Conservation (phyloP, 2,888 invertebrate species). For the Lasioglossum oenotherae region DNA sequence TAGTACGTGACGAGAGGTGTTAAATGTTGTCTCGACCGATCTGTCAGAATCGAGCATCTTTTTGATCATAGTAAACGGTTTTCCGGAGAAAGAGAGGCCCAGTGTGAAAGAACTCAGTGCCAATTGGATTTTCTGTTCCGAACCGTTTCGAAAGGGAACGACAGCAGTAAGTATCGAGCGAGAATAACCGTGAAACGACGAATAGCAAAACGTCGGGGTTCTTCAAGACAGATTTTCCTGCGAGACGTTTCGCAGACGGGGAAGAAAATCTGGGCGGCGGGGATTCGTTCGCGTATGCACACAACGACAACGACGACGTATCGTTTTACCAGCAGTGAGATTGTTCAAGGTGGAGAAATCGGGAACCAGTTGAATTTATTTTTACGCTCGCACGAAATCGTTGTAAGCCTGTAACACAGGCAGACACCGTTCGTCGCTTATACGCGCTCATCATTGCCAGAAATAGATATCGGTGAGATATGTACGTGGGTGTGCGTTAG, state of each 20-base stretch:
- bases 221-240: conserved; percentile 16
- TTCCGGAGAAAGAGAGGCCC: background rate
- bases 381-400: conserved; percentile 70
- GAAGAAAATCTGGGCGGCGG: conserved; percentile 26
- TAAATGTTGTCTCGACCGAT: conserved; percentile 54
- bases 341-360: conserved; percentile 17
- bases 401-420: conserved; percentile 51
- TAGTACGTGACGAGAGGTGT: conserved; percentile 79
- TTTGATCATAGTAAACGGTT: conserved; percentile 14
- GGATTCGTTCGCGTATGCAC: conserved; percentile 3
- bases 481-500: conserved; percentile 76
- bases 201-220: background rate
- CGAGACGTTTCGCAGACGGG: conserved; percentile 35
- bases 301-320: background rate
- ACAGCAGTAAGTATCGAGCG: conserved; percentile 46
- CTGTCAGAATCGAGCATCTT: conserved; percentile 52
- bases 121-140: conserved; percentile 45
- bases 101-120: conserved; percentile 55
- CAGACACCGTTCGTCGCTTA: conserved; percentile 66
- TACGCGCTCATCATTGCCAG: conserved; percentile 81
- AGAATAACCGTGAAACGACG: background rate
- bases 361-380: conserved; percentile 67
- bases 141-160: conserved; percentile 9
- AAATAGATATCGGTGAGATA: conserved; percentile 78
- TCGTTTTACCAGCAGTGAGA: conserved; percentile 24